Percentiles rank a stretch among this genome's conserved stretches.
Conservation (phyloP, 2,888 invertebrate species). For the Acholoe squamosa region DNA sequence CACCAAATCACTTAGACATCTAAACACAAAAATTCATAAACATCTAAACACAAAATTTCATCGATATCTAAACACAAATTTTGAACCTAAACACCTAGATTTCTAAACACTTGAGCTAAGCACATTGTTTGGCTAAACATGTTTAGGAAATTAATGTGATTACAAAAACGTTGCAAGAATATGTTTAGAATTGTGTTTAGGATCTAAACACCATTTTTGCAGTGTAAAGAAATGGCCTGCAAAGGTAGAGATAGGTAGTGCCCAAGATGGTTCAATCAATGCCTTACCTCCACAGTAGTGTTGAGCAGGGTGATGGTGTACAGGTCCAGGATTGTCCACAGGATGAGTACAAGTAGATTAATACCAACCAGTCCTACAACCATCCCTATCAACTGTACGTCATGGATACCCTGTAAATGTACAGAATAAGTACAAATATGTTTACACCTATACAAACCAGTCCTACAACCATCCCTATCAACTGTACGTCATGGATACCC, state of each 20-base stretch:
- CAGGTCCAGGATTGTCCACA: constrained; percentile 66
- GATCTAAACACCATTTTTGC: neutral
- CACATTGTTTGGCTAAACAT: neutral
- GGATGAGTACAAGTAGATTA: constrained; percentile 61
- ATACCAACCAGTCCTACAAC: constrained; percentile 62
- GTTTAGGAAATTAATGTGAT: too few species aligned
- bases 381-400: constrained; percentile 64
- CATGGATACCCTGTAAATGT: constrained; percentile 62
- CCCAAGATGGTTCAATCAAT: too few species aligned
- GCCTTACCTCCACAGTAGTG: neutral
- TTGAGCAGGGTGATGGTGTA: neutral
- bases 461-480: constrained; percentile 60
- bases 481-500: neutral
- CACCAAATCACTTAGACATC: too few species aligned
- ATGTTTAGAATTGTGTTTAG: too few species aligned
- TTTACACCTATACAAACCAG: constrained; percentile 64
- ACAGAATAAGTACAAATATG: constrained; percentile 52
- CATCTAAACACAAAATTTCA: too few species aligned
- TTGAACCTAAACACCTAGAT: too few species aligned
- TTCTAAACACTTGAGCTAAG: neutral
- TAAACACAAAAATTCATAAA: too few species aligned
- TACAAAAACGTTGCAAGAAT: too few species aligned
- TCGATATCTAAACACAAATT: too few species aligned
- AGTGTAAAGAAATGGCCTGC: too few species aligned
- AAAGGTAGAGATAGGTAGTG: too few species aligned